Evolutionary conservation across 2,888 invertebrate species (phyloP).

Genomic region (Herminia tarsipennalis): DNA sequence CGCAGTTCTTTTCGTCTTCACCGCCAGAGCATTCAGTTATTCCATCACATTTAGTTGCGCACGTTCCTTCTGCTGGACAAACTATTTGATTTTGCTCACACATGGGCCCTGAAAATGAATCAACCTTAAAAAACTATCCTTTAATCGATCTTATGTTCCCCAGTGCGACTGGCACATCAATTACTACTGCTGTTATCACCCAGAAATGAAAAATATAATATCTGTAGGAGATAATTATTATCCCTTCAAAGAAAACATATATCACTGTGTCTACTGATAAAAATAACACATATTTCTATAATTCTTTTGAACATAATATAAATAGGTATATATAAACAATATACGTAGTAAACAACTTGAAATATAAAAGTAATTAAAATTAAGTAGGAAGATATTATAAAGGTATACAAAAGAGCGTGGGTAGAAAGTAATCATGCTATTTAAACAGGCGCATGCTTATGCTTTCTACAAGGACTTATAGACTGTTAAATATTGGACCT

Average conservation of each 20-base stretch:
- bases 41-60: slow-evolving; percentile 76
- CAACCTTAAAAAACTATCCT: background rate
- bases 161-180: slow-evolving; percentile 27
- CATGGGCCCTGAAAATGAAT: slow-evolving; percentile 46
- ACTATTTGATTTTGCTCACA: slow-evolving; percentile 58
- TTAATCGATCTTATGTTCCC: background rate
- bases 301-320: too few species aligned
- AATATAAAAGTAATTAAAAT: too few species aligned
- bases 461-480: slow-evolving; percentile 14
- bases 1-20: slow-evolving; percentile 88
- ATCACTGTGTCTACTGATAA: too few species aligned
- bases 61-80: slow-evolving; percentile 52
- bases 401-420: too few species aligned
- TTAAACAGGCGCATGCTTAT: slow-evolving; percentile 32
- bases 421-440: background rate
- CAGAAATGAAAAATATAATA: background rate
- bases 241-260: too few species aligned
- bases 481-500: slow-evolving; percentile 31
- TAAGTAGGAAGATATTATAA: too few species aligned
- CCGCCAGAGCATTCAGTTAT: slow-evolving; percentile 81
- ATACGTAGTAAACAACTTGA: too few species aligned
- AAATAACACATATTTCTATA: too few species aligned
- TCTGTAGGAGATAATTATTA: too few species aligned
- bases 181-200: slow-evolving; percentile 26
- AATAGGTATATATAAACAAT: too few species aligned